Evolutionary conservation across 2,113 vertebrate genomes (phyloP).

Genomic region (Misgurnus anguillicaudatus): DNA sequence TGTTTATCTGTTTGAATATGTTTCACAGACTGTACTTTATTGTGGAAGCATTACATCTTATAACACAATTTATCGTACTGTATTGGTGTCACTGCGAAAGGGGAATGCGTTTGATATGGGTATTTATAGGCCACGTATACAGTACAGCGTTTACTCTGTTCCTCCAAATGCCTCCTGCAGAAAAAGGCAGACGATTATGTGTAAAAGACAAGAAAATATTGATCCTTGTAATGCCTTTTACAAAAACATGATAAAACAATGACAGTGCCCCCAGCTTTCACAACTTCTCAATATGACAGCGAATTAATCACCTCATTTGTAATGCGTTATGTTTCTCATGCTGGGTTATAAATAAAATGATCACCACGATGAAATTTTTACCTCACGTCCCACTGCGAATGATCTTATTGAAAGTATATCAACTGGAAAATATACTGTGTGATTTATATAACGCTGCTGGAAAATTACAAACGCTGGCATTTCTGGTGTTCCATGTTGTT

Average conservation of each 20-base stretch:
- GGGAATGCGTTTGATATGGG: not conserved
- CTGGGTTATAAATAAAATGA: constrained; percentile 73
- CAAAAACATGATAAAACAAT: constrained; percentile 30
- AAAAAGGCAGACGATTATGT: not conserved
- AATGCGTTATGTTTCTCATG: constrained; percentile 57
- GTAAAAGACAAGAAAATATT: constrained; percentile 2
- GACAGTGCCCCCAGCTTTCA: constrained; percentile 8
- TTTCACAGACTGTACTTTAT: constrained; percentile 13
- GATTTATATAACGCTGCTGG: constrained; percentile 72
- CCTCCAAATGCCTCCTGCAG: not conserved
- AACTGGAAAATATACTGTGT: constrained; percentile 73
- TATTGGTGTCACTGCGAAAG: not conserved
- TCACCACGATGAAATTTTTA: constrained; percentile 72
- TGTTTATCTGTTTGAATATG: not conserved
- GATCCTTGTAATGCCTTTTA: constrained; percentile 17
- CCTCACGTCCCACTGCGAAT: constrained; percentile 67
- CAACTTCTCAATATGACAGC: constrained; percentile 26
- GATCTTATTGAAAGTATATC: constrained; percentile 76
- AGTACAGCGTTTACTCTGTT: not conserved
- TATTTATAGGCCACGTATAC: constrained; percentile 6
- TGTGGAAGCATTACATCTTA: constrained; percentile 12
- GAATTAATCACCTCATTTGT: constrained; percentile 60
- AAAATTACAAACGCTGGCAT: constrained; percentile 50
- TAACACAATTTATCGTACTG: not conserved
- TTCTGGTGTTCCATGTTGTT: constrained; percentile 61